Base-by-base conservation (phyloP, 1,140 invertebrate genomes). In the Harpegnathos saltator region DNA sequence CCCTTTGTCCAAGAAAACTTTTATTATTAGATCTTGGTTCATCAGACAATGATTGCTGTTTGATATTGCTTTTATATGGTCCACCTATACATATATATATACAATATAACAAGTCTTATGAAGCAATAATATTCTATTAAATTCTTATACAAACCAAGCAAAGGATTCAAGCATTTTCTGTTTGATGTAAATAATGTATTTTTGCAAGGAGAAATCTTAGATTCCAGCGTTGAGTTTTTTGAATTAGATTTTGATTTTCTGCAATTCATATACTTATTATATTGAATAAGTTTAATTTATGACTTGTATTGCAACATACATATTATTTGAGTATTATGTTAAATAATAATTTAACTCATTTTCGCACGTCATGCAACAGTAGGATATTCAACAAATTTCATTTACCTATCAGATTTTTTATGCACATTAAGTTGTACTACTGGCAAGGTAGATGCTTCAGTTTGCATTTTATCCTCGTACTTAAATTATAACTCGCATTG, bases 1-100 rank as follows among this genome's bases (percentile, higher is more conserved):
- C 95, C 33, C 96, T 94, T 91, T 97, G 97, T 26, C 96, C 94
- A 24, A 97, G 95, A 62, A 92, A 91, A 89, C 94, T 95, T 88
- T 95, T 95, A 17, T 91, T 92, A 29, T 85, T 50, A 38, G 88
- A 85, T 81, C 91, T 93, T 24, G 66, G 69, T 56, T 90, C 86
- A 75, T 95, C 89, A 83, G 89, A 68, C 86, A 91, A 17, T 83
- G 89, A 83, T 90, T 93, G 71, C 89, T 94, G 92, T 89, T 92
- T 86, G 88, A 93, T 77, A 83, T 86, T 86, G 89, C 87, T 77
- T 93, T 90, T 87, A 89, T 95, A 93, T 90, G 93, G 75, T 89
- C 92, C 91, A 92, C 94, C 83, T 94, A 89, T 89, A 93, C 93
- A 81, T 33, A 82, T 1, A 56, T 33, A 85, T 59, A 17, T 22